Evolutionary conservation across 1,140 invertebrate genomes (phyloP).

Genomic region (Procambarus clarkii): DNA sequence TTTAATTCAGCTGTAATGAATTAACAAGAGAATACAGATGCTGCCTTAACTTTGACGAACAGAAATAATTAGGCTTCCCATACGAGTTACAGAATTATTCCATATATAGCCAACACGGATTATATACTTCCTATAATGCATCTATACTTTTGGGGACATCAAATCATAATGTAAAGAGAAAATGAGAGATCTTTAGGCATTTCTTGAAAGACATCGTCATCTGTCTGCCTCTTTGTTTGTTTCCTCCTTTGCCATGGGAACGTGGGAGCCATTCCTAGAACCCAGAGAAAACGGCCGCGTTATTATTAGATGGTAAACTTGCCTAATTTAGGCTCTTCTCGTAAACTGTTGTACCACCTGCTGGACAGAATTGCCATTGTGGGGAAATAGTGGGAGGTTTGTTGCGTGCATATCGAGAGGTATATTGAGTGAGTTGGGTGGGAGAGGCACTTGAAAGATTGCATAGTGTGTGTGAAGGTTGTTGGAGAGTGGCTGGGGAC

Average conservation of each 20-base stretch:
- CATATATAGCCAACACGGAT: no score
- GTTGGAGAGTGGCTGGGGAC: constrained; percentile 20
- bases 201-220: no score
- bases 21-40: no score
- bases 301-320: background rate
- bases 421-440: background rate
- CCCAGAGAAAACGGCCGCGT: background rate
- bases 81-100: no score
- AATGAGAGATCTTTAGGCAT: no score
- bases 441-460: background rate
- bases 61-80: no score
- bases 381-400: background rate
- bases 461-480: background rate
- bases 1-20: no score
- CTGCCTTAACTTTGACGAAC: no score
- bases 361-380: background rate
- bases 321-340: background rate
- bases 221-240: background rate
- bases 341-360: background rate
- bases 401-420: background rate
- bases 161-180: no score
- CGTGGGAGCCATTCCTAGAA: background rate
- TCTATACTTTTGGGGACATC: no score
- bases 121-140: no score
- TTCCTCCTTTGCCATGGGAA: constrained; percentile 10